phyloP scores from a whole-genome alignment of 2,888 invertebrate species.

The Lumbricus terrestris region DNA sequence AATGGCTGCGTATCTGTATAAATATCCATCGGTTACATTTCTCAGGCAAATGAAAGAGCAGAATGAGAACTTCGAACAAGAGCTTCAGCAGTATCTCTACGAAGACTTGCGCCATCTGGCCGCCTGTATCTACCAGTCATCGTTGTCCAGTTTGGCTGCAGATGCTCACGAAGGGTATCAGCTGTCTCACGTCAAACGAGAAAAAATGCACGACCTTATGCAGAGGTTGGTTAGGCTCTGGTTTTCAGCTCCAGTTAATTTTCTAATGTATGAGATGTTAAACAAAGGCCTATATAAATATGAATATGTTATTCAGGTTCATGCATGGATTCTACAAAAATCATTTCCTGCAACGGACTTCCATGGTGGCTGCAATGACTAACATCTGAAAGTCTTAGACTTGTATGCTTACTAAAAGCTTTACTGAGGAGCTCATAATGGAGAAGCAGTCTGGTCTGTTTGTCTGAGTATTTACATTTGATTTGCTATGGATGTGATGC shows the following conservation, averaged over 20 bases:
- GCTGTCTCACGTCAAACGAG: neutral
- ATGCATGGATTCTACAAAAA: neutral
- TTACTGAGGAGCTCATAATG: no score
- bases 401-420: neutral
- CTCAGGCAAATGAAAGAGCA: conserved; percentile 7
- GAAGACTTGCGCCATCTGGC: neutral
- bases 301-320: neutral
- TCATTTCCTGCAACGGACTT: neutral
- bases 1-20: neutral
- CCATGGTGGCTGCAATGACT: neutral
- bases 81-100: conserved; percentile 11
- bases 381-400: neutral
- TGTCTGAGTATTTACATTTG: neutral
- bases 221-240: neutral
- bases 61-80: conserved; percentile 7
- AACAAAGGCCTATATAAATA: neutral
- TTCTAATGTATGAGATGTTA: neutral
- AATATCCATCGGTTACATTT: conserved; percentile 7
- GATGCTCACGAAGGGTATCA: neutral
- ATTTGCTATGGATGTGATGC: no score
- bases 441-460: no score
- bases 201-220: neutral
- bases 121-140: neutral
- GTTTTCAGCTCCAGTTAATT: neutral
- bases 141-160: neutral